Evolutionary conservation across 2,797 vertebrate species (phyloP).

Genomic region (Brachymystax lenok): DNA sequence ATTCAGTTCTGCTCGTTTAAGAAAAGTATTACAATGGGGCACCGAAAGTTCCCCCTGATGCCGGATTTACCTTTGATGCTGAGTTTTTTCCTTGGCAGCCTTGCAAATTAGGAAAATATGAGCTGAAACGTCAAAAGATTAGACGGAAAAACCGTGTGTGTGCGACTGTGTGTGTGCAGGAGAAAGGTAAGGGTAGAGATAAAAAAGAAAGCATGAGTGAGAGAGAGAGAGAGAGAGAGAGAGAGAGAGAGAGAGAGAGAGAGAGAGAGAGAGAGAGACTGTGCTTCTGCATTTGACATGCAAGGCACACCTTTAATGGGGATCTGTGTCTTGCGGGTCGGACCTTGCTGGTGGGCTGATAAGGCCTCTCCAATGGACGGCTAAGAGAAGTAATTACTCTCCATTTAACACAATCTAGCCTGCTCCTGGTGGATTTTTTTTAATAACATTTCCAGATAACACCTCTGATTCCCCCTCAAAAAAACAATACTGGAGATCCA

Average conservation of each 20-base stretch:
- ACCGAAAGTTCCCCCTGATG: neutral
- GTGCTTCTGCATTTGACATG: conserved; percentile 1
- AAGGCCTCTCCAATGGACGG: conserved; percentile 53
- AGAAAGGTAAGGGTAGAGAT: too few relatives aligned
- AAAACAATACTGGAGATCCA: conserved; percentile 15
- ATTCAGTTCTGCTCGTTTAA: conserved; percentile 23
- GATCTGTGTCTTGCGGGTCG: conserved; percentile 44
- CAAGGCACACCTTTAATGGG: conserved; percentile 50
- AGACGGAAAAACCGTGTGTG: neutral
- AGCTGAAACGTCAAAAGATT: conserved; percentile 4
- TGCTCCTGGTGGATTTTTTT: conserved; percentile 44
- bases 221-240: too few relatives aligned
- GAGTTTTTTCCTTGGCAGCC: neutral
- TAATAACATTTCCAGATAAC: conserved; percentile 62
- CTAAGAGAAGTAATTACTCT: conserved; percentile 64
- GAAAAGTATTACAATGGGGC: conserved; percentile 17
- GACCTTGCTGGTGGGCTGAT: conserved; percentile 55
- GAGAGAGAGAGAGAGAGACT: neutral
- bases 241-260: neutral
- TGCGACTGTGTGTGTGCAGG: neutral
- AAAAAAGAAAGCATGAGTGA: too few relatives aligned
- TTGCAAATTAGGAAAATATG: conserved; percentile 10
- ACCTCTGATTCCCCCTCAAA: conserved; percentile 32
- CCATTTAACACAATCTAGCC: conserved; percentile 53
- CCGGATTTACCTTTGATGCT: conserved; percentile 4